phyloP scores from a whole-genome alignment of 2,113 vertebrate species.

The Microcebus griseorufus region DNA sequence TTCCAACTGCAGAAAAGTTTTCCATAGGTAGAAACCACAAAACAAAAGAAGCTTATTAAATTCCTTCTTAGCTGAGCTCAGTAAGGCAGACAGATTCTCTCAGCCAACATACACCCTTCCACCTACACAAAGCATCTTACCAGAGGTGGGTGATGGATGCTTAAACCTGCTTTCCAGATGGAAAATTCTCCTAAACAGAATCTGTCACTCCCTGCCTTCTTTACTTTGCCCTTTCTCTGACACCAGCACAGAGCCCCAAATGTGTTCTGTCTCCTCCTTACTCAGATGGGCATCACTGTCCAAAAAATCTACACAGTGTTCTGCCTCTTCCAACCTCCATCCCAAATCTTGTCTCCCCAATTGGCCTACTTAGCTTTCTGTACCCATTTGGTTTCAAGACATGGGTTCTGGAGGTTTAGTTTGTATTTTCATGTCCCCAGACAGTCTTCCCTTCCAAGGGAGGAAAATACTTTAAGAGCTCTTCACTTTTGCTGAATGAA shows the following conservation, averaged over 20 bases:
- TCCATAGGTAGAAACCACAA: conserved; percentile 14
- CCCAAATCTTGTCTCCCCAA: background rate
- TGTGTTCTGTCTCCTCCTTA: background rate
- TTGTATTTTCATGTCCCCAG: background rate
- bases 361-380: background rate
- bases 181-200: background rate
- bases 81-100: background rate
- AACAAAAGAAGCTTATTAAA: background rate
- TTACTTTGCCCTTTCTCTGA: background rate
- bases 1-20: background rate
- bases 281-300: too few relatives aligned
- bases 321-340: background rate
- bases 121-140: background rate
- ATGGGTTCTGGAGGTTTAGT: background rate
- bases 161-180: background rate
- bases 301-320: background rate
- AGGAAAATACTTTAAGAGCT: background rate
- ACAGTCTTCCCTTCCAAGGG: background rate
- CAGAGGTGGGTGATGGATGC: background rate
- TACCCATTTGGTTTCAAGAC: background rate
- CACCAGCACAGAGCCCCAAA: background rate
- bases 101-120: background rate
- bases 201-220: background rate
- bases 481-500: background rate
- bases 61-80: background rate